Evolutionary conservation across 2,797 vertebrate genomes (phyloP).

Genomic region (Paramormyrops hopkinsi): DNA sequence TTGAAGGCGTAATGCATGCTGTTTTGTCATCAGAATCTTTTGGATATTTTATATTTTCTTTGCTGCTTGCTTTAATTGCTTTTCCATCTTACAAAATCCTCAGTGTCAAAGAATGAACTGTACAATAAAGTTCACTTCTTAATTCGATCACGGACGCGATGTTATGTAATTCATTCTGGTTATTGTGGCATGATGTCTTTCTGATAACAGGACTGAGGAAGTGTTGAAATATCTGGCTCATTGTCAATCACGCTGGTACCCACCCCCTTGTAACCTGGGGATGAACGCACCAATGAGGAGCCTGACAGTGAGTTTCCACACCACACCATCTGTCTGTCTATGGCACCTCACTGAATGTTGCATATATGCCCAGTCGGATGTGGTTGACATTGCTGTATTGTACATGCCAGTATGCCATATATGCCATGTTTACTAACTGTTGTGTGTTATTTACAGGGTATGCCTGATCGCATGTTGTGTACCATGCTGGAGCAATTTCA

Average conservation of each 20-base stretch:
- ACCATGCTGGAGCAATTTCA: conserved; percentile 82
- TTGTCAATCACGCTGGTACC: conserved; percentile 47
- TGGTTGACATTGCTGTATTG: conserved; percentile 68
- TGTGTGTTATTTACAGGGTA: conserved; percentile 81
- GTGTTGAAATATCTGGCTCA: conserved; percentile 36
- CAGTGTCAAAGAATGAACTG: background rate
- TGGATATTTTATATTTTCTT: background rate
- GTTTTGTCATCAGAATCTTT: conserved; percentile 19
- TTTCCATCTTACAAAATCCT: conserved; percentile 1
- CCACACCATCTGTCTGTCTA: conserved; percentile 50
- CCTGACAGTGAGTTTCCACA: conserved; percentile 71
- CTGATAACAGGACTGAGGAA: conserved; percentile 37
- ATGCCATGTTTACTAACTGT: conserved; percentile 79
- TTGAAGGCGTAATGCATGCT: conserved; percentile 21
- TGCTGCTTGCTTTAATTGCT: conserved; percentile 10
- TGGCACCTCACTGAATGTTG: conserved; percentile 63
- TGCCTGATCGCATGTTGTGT: conserved; percentile 85
- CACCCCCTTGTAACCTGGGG: conserved; percentile 64
- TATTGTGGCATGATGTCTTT: conserved; percentile 25
- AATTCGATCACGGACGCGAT: background rate
- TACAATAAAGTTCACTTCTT: background rate
- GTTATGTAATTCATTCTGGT: background rate
- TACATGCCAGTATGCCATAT: conserved; percentile 64
- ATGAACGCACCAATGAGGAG: conserved; percentile 82
- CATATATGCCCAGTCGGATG: conserved; percentile 71